Base-by-base conservation (phyloP, 2,113 vertebrate species). In the Pitta sordida region DNA sequence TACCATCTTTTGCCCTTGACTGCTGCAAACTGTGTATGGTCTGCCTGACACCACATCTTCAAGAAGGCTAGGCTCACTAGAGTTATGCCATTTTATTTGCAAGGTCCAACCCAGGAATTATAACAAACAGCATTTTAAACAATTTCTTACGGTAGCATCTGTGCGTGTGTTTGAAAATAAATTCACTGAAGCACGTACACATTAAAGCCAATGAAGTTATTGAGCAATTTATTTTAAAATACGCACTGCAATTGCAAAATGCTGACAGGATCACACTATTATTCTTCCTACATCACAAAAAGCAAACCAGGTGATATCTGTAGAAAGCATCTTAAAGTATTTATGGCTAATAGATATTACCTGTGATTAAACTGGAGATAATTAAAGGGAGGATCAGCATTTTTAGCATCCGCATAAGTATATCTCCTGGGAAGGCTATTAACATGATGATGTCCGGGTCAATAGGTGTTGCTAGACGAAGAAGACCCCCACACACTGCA, bases 341-440 rank as follows among this genome's bases (percentile, higher is more conserved):
- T 94, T 89, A 73, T 49, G 64, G 60, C 86, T 90, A 86, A 94
- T 67, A 93, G 64, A 77, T 37, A 96, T 97, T 86, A 99, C 99
- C 99, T 98, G 99, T 99, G 96, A 99, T 99, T 97, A 99, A 98
- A 97, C 99, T 99, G 97, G 99, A 99, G 96, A 99, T 99, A 97
- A 99, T 99, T 75, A 99, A 98, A 71, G 99, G 99, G 58, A 99
- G 98, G 92, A 99, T 99, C 95, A 99, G 97, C 99, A 99, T 99
- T 97, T 99, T 99, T 84, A 99, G 97, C 99, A 99, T 99, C 97
- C 99, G 98, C 99, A 99, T 99, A 77, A 99, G 98, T 89, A 99
- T 99, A 75, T 99, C 99, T 97, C 99, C 99, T 5, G 99, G 99
- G 96, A 99, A 99, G 86, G 98, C 97, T 94, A 99, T 99, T 94